These are phyloP conservation scores for Chaenodraco wilsoni DNA, from an alignment of 2,797 vertebrate genomes.

Conservation along the genomic window DNA sequence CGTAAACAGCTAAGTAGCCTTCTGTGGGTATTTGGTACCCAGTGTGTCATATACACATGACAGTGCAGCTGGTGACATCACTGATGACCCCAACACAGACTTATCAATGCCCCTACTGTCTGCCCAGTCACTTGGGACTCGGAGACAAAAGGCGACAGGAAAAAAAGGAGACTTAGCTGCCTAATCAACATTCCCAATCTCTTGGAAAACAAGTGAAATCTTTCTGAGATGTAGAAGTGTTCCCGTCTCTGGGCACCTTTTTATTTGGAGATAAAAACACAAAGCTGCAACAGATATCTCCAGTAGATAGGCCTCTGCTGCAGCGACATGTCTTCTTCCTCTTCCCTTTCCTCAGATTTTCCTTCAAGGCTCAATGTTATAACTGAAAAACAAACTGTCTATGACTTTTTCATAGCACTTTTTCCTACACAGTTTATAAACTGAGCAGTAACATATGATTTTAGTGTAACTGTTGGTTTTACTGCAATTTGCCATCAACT, in stretches of 20 bases:
- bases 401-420: too few species aligned
- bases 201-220: slow-evolving; percentile 54
- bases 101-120: slow-evolving; percentile 80
- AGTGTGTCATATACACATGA: slow-evolving; percentile 77
- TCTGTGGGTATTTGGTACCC: slow-evolving; percentile 64
- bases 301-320: neutral
- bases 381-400: neutral
- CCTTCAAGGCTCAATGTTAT: neutral
- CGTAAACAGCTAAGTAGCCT: slow-evolving; percentile 47
- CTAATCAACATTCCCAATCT: slow-evolving; percentile 64
- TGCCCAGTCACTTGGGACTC: slow-evolving; percentile 61
- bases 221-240: slow-evolving; percentile 18
- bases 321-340: slow-evolving; percentile 12
- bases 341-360: slow-evolving; percentile 13
- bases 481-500: slow-evolving; percentile 30
- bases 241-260: slow-evolving; percentile 19
- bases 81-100: slow-evolving; percentile 72
- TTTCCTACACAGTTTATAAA: neutral
- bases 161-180: slow-evolving; percentile 50
- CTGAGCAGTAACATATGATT: neutral
- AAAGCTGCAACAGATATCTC: neutral
- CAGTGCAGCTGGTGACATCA: slow-evolving; percentile 83
- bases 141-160: slow-evolving; percentile 73
- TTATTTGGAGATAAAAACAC: slow-evolving; percentile 11
- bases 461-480: neutral